Percentiles rank a stretch among this genome's conserved stretches.
phyloP scores from a whole-genome alignment of 2,797 vertebrate genomes.

The Sylvia borin region DNA sequence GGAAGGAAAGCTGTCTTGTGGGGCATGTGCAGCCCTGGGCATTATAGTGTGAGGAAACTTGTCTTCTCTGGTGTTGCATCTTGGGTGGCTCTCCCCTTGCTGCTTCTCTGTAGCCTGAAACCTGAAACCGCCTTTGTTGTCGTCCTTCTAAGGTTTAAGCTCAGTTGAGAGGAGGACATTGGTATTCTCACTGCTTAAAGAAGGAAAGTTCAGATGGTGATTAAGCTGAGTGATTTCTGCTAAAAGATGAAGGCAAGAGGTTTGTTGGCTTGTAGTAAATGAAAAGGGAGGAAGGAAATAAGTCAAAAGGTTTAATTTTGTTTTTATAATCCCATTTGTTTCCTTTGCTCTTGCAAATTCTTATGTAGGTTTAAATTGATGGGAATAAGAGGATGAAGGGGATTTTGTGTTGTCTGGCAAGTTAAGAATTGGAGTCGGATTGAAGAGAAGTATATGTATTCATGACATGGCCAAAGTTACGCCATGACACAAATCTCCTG shows the following conservation, averaged over 20 bases:
- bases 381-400: neutral
- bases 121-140: neutral
- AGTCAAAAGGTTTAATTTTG: neutral
- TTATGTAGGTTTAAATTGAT: neutral
- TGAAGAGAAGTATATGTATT: neutral
- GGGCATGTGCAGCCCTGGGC: fast-evolving
- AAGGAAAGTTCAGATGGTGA: neutral
- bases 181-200: neutral
- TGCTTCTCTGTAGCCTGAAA: fast-evolving
- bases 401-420: neutral
- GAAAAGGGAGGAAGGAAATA: neutral
- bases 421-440: neutral
- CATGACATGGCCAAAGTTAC: neutral
- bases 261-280: neutral
- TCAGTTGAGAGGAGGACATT: neutral
- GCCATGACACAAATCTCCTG: neutral
- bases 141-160: fast-evolving
- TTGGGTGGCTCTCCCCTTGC: neutral
- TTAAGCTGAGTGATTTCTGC: neutral
- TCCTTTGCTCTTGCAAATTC: neutral
- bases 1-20: neutral
- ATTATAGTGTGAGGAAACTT: fast-evolving
- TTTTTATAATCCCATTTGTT: neutral
- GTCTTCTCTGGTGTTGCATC: fast-evolving
- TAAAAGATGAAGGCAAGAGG: neutral